Base-by-base conservation (phyloP, 1,140 invertebrate species). In the Anadara kagoshimensis region DNA sequence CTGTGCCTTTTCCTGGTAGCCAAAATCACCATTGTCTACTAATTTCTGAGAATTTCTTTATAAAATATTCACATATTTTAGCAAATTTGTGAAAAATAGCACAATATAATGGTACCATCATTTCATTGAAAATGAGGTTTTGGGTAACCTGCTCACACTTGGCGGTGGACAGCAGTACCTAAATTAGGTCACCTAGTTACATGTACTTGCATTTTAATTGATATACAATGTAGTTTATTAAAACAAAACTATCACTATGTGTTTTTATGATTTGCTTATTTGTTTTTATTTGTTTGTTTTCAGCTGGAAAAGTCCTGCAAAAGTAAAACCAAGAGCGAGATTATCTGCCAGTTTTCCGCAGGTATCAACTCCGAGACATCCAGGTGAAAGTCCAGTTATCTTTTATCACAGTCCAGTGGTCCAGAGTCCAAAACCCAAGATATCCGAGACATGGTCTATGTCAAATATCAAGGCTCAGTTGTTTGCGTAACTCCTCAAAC, bases 271-370 rank as follows among this genome's bases (percentile, higher is more conserved):
- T 36, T 7, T 36, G 29, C 2, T 36, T 36, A 3, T 36, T 36
- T 36, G 2, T n/a, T n/a, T n/a, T n/a, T n/a, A n/a, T n/a, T n/a
- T n/a, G n/a, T 5, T 64, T 61, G 14, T 29, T 69, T 75, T 5
- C 66, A 81, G 79, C 49, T 81, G 79, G 79, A 76, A 74, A 10
- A 81, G 79, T 58, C 76, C 79, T 24, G 70, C 79, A 11, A 68
- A 67, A 43, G 56, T 70, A 16, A 68, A 57, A 10, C 61, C 62
- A 36, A 62, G 78, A 49, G 68, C 61, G 7, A 68, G 62, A 12
- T 41, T 75, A 18, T 74, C 67, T 16, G 44, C 69, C 5, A 72
- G 69, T 54, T 76, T 76, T 54, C 75, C 69, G 29, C 65, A 66
- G 20, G 64, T 68, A n/a, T 59, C 69, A 18, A 53, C 69, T 29